Percentiles rank a stretch among this genome's conserved stretches.
phyloP scores from a whole-genome alignment of 1,140 invertebrate species.

The Drosophila aff. region DNA sequence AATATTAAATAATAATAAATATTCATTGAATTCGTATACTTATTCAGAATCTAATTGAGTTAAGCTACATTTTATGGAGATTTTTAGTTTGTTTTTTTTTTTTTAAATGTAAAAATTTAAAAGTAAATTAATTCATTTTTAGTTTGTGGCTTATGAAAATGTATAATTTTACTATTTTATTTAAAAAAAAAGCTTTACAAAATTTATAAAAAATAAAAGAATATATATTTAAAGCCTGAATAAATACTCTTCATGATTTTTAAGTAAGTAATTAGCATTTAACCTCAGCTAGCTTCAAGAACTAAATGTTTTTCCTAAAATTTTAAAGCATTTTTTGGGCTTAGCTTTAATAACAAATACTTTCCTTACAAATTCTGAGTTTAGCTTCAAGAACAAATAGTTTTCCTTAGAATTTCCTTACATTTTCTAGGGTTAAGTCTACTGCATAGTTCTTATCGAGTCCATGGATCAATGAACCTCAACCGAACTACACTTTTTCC shows the following conservation, averaged over 20 bases:
- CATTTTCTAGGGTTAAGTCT: constrained; percentile 22
- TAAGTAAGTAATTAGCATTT: too few species aligned
- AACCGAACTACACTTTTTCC: constrained; percentile 45
- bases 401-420: constrained; percentile 5
- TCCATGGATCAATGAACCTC: constrained; percentile 75
- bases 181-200: background rate
- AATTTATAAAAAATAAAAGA: background rate
- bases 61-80: background rate
- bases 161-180: background rate
- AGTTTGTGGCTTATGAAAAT: background rate
- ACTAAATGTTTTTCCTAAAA: too few species aligned
- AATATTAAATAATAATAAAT: background rate
- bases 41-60: background rate
- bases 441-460: constrained; percentile 49
- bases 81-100: background rate
- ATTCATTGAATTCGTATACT: background rate
- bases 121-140: too few species aligned
- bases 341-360: too few species aligned
- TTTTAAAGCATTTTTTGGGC: too few species aligned
- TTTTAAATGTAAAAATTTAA: too few species aligned
- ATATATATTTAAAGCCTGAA: too few species aligned
- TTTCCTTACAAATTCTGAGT: too few species aligned
- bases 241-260: too few species aligned
- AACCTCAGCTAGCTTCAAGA: too few species aligned
- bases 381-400: background rate